Percentiles rank a stretch among this genome's conserved stretches.
phyloP scores from a whole-genome alignment of 2,113 vertebrate species.

The Pituophis catenifer region DNA sequence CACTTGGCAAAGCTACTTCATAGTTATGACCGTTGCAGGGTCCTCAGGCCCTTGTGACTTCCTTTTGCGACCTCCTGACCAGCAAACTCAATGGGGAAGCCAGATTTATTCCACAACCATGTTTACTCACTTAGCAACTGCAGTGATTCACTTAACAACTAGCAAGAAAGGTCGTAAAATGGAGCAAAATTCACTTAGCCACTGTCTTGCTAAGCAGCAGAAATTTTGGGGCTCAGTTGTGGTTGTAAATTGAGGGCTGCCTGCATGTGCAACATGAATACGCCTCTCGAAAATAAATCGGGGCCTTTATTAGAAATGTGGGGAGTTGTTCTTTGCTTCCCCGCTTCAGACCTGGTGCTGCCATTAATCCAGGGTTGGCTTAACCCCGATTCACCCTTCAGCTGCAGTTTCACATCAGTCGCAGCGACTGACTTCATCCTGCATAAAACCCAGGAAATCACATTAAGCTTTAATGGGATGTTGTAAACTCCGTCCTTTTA shows the following conservation, averaged over 20 bases:
- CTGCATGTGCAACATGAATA: background rate
- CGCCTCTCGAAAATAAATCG: background rate
- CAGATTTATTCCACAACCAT: too few species aligned
- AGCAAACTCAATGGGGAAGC: too few species aligned
- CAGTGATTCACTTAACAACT: background rate
- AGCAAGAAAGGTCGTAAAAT: too few species aligned
- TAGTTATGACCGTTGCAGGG: too few species aligned
- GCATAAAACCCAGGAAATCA: background rate
- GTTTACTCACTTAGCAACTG: too few species aligned
- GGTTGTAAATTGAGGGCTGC: background rate
- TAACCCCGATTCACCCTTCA: background rate
- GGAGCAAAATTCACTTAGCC: too few species aligned
- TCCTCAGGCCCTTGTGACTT: too few species aligned
- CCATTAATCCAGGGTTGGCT: background rate
- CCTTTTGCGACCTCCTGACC: too few species aligned
- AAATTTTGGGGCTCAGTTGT: background rate
- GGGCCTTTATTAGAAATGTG: background rate
- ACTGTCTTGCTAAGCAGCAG: too few species aligned
- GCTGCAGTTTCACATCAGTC: background rate
- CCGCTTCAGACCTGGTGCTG: background rate
- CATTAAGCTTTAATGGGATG: background rate
- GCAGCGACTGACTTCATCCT: background rate
- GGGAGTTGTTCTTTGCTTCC: background rate
- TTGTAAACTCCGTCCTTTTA: background rate
- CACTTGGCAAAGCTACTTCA: too few species aligned